phyloP scores from a whole-genome alignment of 1,140 invertebrate species.

The Cephus cinctus region DNA sequence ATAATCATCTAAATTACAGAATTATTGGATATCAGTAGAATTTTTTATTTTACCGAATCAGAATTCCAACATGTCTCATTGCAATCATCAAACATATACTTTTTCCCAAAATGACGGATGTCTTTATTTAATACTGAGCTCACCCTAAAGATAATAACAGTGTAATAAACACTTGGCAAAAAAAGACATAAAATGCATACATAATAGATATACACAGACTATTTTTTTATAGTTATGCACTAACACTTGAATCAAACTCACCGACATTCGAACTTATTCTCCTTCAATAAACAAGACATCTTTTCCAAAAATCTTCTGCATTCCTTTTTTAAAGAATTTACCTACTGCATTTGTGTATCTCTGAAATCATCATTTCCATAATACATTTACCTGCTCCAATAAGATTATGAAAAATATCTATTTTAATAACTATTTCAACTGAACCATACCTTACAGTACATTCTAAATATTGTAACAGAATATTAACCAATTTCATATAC shows the following conservation, averaged over 20 bases:
- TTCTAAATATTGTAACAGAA: too few relatives aligned
- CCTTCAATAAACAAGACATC: slow-evolving; percentile 26
- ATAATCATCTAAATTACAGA: slow-evolving; percentile 10
- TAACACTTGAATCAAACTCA: slow-evolving; percentile 20
- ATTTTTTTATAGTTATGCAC: neutral
- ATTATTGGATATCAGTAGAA: slow-evolving; percentile 8
- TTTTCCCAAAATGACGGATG: slow-evolving; percentile 63
- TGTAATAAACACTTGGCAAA: too few relatives aligned
- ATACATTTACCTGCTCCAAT: too few relatives aligned
- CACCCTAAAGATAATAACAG: too few relatives aligned
- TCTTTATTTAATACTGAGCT: slow-evolving; percentile 66
- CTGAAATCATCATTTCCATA: too few relatives aligned
- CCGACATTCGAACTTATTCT: slow-evolving; percentile 34
- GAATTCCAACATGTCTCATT: slow-evolving; percentile 71
- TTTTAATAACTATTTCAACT: too few relatives aligned
- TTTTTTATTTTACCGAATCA: slow-evolving; percentile 55
- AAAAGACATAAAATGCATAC: slow-evolving; percentile 17
- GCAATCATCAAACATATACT: slow-evolving; percentile 61
- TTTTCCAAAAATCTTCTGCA: too few relatives aligned
- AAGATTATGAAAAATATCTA: too few relatives aligned
- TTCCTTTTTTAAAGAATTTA: too few relatives aligned
- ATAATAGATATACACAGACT: neutral
- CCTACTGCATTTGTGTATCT: too few relatives aligned
- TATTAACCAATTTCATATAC: too few relatives aligned
- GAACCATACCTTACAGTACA: too few relatives aligned